Base-by-base conservation (phyloP, 2,113 vertebrate species). In the Maccullochella peelii region DNA sequence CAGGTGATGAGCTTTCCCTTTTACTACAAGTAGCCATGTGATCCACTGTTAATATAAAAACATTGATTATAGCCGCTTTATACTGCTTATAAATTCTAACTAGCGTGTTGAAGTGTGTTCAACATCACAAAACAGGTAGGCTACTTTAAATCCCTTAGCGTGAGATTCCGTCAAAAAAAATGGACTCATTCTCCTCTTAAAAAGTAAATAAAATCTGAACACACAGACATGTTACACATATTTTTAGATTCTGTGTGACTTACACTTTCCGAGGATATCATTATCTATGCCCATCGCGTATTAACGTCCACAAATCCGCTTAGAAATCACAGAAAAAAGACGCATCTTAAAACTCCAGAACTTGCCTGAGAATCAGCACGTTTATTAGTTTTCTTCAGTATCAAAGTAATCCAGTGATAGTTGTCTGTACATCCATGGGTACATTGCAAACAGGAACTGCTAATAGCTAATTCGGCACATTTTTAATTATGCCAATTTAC, bases 361-460 rank as follows among this genome's bases (percentile, higher is more conserved):
- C 12, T 33, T 33, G 55, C 21, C 15, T 73, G 36, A 77, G 23
- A 65, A 54, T 65, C 18, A 42, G 6, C n/a, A 55, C 10, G 3
- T 78, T 78, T 58, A 33, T 73, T 47, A 9, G 38, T 30, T 49
- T 33, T 50, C 44, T 50, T 62, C 14, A 36, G 58, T 38, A 63
- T 50, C 16, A 59, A 62, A 62, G 57, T 42, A 16, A 63, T 40
- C 27, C 47, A 62, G 23, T 10, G 33, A 50, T 21, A 38, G 8
- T 11, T 30, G 30, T 75, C 57, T 7, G 21, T 63, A n/a, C 15
- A 36, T 38, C 9, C 3, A 25, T n/a, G 42, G 20, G 14, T 27
- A 69, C n/a, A 40, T 4, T 30, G 42, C 23, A 61, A 40, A 74
- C 71, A 74, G 44, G 12, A 63, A 52, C 44, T 36, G 30, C 52